Evolutionary conservation across 2,797 vertebrate genomes (phyloP).

Genomic region (Semaprochilodus insignis): DNA sequence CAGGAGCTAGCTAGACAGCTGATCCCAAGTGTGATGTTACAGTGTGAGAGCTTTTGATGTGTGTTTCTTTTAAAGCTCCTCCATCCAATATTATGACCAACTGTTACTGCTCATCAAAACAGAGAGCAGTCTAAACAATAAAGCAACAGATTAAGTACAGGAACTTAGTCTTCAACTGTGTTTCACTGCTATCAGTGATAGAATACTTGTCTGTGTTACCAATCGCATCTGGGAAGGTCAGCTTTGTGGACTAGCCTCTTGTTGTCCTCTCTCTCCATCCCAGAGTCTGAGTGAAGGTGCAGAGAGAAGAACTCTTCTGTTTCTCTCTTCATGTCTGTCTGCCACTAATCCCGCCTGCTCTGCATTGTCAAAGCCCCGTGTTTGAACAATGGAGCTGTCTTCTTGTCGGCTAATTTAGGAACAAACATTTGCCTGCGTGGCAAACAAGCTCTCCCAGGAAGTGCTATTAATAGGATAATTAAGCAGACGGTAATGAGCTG

Average conservation of each 20-base stretch:
- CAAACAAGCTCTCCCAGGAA: constrained; percentile 95
- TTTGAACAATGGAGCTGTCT: constrained; percentile 92
- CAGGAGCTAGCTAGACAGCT: too few species aligned
- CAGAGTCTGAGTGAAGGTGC: constrained; percentile 70
- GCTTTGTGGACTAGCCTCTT: constrained; percentile 70
- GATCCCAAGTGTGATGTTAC: too few species aligned
- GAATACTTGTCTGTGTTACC: neutral
- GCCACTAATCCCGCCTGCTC: constrained; percentile 80
- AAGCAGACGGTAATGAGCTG: constrained; percentile 98
- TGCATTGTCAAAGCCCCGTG: constrained; percentile 83
- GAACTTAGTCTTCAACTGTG: neutral
- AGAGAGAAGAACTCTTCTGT: constrained; percentile 72
- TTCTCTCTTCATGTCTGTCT: constrained; percentile 54
- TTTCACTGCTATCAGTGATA: neutral
- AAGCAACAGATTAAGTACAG: neutral
- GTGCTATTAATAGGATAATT: constrained; percentile 99
- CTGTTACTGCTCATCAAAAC: too few species aligned
- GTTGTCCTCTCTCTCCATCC: constrained; percentile 71
- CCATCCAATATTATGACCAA: too few species aligned
- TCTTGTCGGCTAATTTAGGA: constrained; percentile 97
- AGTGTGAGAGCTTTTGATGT: too few species aligned
- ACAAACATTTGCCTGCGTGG: constrained; percentile 99
- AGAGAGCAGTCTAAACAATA: too few species aligned
- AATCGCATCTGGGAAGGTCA: constrained; percentile 38
- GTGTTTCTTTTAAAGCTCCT: too few species aligned